Evolutionary conservation across 2,113 vertebrate genomes (phyloP), one percentile per base, ranked within the genome.

Genomic region (Callithrix jacchus): DNA sequence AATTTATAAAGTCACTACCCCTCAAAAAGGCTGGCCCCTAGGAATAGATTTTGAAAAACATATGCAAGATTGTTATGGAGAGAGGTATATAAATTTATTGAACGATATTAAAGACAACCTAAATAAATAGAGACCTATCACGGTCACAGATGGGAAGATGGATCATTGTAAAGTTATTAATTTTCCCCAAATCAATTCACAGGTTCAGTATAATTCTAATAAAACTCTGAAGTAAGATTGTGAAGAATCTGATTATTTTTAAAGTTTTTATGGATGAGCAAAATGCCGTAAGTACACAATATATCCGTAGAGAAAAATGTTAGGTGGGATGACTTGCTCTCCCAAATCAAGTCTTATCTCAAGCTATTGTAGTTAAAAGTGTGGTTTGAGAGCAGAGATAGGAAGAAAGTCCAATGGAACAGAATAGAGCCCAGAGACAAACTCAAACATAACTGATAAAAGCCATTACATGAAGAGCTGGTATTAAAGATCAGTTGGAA

Each of bases 61-160:
- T 85, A 54, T 73, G 14, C 8, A 80, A 76, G 37, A 25, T 71
- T 21, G 95, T 93, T 89, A 92, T 94, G 70, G 42, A 85, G 20
- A 89, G 27, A 82, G 49, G 17, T 73, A 93, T 91, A 93, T 81
- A 89, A 40, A 79, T 86, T 52, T 93, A 87, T 40, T 81, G 73
- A 71, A 81, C 52, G 25, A 52, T 32, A 54, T 61, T 56, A 79
- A 92, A 37, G 25, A 87, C 94, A 54, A 64, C 35, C 42, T 91
- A 87, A 61, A 87, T 82, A 73, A 93, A 68, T 66, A 7, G 54
- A 66, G 30, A 82, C 1, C 25, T 12, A 47, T 52, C 8, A 20
- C 66, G 71, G 49, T n/a, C 49, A 86, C 70, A 76, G 40, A 88
- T 13, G 83, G 32, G 37, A 71, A 95, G 32, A 54, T 8, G 54